Evolutionary conservation across 2,113 vertebrate species (phyloP).

Genomic region (Mobula hypostoma): DNA sequence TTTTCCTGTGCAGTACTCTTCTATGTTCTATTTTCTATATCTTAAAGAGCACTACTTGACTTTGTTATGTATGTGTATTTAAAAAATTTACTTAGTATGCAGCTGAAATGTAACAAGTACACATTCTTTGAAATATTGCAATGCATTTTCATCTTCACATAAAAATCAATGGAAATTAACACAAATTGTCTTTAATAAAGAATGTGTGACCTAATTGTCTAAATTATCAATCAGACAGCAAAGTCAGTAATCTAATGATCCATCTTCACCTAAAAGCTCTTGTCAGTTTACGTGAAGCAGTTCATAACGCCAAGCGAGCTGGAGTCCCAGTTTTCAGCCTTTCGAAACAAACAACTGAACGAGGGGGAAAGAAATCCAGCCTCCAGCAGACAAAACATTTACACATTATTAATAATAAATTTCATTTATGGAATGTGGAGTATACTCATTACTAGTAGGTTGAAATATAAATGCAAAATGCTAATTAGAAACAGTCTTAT

Average conservation of each 20-base stretch:
- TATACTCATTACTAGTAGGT: not conserved
- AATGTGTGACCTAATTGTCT: not conserved
- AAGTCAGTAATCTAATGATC: not conserved
- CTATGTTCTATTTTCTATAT: too few species aligned
- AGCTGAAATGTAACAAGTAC: not conserved
- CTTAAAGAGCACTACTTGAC: not conserved
- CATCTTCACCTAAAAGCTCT: not conserved
- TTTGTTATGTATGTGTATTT: not conserved
- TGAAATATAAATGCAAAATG: not conserved
- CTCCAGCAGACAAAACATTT: not conserved
- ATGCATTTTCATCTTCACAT: not conserved
- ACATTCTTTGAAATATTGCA: not conserved
- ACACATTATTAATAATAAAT: not conserved
- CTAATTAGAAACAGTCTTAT: not conserved
- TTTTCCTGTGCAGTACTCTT: too few species aligned
- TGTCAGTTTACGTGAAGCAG: not conserved
- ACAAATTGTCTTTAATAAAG: not conserved
- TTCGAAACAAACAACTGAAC: not conserved
- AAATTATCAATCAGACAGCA: not conserved
- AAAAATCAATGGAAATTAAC: not conserved
- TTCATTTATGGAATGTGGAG: not conserved
- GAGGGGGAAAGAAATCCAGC: not conserved
- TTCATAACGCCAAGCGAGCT: not conserved
- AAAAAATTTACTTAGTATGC: not conserved
- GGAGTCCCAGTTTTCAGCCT: not conserved